Conservation (phyloP, 1,140 invertebrate species). For the Ips nitidus region DNA sequence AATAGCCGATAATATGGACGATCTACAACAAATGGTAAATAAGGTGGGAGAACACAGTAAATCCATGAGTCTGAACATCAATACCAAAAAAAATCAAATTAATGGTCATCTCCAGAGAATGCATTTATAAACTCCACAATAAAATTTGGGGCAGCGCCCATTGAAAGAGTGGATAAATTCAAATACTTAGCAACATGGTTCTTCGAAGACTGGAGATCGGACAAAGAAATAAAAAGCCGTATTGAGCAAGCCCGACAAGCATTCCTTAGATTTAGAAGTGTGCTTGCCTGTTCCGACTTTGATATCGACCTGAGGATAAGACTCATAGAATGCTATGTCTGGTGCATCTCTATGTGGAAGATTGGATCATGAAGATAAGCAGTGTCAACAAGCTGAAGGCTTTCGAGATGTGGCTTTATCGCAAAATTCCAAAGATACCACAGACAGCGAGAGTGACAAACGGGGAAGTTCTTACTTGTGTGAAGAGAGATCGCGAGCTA, state of each 20-base stretch:
- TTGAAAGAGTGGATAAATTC: not conserved
- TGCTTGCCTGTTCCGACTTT: not conserved
- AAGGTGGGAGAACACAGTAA: too few relatives aligned
- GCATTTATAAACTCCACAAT: too few relatives aligned
- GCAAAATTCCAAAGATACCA: slow-evolving; percentile 1
- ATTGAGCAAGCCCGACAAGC: slow-evolving; percentile 2
- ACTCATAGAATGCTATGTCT: not conserved
- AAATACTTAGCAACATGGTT: not conserved
- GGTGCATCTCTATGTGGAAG: slow-evolving; percentile 2
- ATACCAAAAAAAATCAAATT: too few relatives aligned
- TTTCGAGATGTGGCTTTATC: not conserved
- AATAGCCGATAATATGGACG: too few relatives aligned
- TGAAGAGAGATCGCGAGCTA: not conserved
- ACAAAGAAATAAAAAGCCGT: slow-evolving; percentile 7
- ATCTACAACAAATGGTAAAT: too few relatives aligned
- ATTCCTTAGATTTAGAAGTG: not conserved
- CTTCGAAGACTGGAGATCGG: not conserved
- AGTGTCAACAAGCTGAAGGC: not conserved
- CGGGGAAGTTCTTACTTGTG: not conserved
- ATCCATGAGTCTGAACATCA: too few relatives aligned
- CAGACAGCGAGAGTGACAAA: slow-evolving; percentile 4
- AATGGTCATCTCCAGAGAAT: too few relatives aligned
- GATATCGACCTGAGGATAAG: slow-evolving; percentile 3
- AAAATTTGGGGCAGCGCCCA: too few relatives aligned
- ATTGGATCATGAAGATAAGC: slow-evolving; percentile 1